Conservation (phyloP, 1,140 invertebrate genomes). For the Aporrectodea caliginosa region DNA sequence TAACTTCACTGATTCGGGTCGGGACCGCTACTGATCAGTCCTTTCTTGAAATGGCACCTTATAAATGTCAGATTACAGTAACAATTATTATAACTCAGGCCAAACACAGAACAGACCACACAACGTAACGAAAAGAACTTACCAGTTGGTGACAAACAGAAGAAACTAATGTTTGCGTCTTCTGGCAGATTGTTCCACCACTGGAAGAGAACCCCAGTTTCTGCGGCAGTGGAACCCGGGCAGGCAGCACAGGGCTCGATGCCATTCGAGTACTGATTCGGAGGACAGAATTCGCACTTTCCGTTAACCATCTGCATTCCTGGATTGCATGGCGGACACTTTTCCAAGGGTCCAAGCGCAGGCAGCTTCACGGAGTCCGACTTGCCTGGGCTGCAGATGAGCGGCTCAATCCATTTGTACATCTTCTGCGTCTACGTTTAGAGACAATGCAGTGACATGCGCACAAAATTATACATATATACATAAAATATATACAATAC, state of each 20-base stretch:
- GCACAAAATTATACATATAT: too few relatives aligned
- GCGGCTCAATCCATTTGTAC: conserved; percentile 61
- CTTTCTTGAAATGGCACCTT: too few relatives aligned
- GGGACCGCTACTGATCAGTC: too few relatives aligned
- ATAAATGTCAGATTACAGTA: too few relatives aligned
- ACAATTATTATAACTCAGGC: too few relatives aligned
- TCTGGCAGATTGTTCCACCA: conserved; percentile 61
- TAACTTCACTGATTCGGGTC: too few relatives aligned
- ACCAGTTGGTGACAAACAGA: conserved; percentile 53
- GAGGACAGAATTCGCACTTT: conserved; percentile 55
- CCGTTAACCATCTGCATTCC: conserved; percentile 58
- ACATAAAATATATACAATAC: too few relatives aligned
- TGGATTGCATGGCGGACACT: conserved; percentile 62
- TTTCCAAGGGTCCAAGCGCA: conserved; percentile 40
- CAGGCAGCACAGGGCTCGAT: conserved; percentile 57
- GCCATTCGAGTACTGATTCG: conserved; percentile 52
- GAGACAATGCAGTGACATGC: not conserved
- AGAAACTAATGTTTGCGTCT: conserved; percentile 54
- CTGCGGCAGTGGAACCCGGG: conserved; percentile 59
- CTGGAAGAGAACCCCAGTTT: conserved; percentile 58
- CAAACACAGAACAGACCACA: too few relatives aligned
- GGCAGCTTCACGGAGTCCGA: conserved; percentile 54
- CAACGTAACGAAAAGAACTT: too few relatives aligned
- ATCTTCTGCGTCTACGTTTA: conserved; percentile 52
- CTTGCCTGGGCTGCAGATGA: conserved; percentile 58